Base-by-base conservation (phyloP, 2,113 vertebrate genomes). In the Solenodon paradoxus region DNA sequence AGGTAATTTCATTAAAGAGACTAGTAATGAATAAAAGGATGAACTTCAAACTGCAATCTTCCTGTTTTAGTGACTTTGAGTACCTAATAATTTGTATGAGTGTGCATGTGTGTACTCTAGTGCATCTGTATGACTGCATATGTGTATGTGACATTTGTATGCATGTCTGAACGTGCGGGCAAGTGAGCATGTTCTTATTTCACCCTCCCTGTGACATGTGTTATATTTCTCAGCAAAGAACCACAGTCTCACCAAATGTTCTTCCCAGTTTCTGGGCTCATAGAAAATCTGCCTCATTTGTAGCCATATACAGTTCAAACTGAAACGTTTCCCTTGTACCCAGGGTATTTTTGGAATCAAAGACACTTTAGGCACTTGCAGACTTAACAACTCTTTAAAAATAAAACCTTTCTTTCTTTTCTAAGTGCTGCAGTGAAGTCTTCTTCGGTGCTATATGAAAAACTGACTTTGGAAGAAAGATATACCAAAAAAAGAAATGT, bases 321-420 rank as follows among this genome's bases (percentile, higher is more conserved):
- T 19, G 80, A 82, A 87, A 91, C 40, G 17, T 75, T 79, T 30
- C 16, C 30, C 63, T 57, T 83, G 92, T 53, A 78, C 71, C n/a
- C 93, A 42, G 63, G 32, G 19, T 95, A 94, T 88, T 97, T 97
- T 95, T 94, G 90, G 28, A 64, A 96, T 92, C 71, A 94, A 88
- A 96, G 68, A 61, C 24, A 82, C 90, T 95, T 93, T 74, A 96
- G 78, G 92, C 80, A 69, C 78, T 96, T 80, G 91, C 78, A 93
- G 92, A 88, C 57, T 96, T 97, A 93, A 92, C 87, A 94, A n/a
- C 47, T 35, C 47, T 92, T 96, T 96, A 90, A 96, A 97, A 96
- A 93, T 95, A 93, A 96, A 92, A 72, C 7, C n/a, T 53, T 79
- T 82, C 20, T 94, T 92, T 97, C 74, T 80, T 96, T 95, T 94